Evolutionary conservation across 2,888 invertebrate species (phyloP), one percentile per base, ranked within the genome.

Genomic region (Hyppa rectilinea): DNA sequence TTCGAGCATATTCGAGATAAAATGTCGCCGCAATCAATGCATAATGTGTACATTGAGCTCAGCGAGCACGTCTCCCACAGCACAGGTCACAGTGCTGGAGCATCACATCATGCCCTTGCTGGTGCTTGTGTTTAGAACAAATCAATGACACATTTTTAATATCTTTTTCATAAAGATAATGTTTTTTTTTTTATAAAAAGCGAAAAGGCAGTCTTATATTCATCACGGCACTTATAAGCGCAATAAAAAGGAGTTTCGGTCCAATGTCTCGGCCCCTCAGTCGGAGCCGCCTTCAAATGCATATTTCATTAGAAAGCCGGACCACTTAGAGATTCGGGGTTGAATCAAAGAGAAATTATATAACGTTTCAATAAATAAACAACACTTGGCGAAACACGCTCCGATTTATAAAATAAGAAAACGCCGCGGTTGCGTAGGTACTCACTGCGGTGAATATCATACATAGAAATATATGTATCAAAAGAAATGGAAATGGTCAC

Each of bases 241-340:
- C 43, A 40, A 55, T 49, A 45, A 65, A 50, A 73, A 65, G 23
- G 52, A 29, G 59, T 26, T 43, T 56, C 31, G 4, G 55, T 56
- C 29, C 40, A 71, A 59, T 64, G 56, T 72, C 14, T 50, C 60
- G 29, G 45, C 26, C 52, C 36, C 60, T 79, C 61, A 49, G 40
- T 29, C 56, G 36, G 60, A 20, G 71, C 47, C 47, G 53, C 61
- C 52, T 79, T 66, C 61, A 43, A 79, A 79, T 74, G 60, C 49
- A 80, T 77, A 77, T 80, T 77, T 74, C 23, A 77, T 77, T 67
- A 53, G 62, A 62, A 38, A 50, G 43, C 67, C 61, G 74, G 58
- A 62, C 66, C 53, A 77, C 75, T 77, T 49, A 73, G 60, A 52
- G 50, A 14, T 59, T 59, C 47, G 49, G 52, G 56, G 58, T 34